These are phyloP conservation scores for Upupa epops DNA, from an alignment of 2,113 vertebrate genomes.

Conservation along the genomic window DNA sequence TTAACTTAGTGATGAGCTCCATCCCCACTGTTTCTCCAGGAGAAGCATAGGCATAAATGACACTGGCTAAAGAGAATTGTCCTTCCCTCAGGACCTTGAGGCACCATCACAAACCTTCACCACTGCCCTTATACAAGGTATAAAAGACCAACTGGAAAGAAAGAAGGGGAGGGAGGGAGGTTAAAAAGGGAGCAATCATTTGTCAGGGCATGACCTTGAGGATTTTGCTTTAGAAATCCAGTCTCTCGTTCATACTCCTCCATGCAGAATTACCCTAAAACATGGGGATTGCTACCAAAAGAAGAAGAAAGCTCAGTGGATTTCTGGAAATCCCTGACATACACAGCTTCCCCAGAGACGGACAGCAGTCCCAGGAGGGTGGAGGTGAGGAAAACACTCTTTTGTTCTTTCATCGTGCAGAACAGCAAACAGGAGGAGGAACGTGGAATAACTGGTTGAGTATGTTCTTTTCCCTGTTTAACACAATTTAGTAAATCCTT, in stretches of 20 bases:
- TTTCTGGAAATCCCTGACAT: background rate
- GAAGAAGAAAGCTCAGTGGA: background rate
- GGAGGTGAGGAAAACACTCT: background rate
- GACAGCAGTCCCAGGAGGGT: background rate
- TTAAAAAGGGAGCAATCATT: background rate
- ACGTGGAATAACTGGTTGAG: background rate
- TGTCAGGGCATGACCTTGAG: background rate
- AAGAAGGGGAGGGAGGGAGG: background rate
- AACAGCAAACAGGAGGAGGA: background rate
- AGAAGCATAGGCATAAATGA: background rate
- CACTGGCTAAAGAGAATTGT: background rate
- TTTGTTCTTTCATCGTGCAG: background rate
- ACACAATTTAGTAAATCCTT: background rate
- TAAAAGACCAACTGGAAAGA: background rate
- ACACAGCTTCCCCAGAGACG: background rate
- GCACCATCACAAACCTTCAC: background rate
- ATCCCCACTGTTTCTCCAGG: background rate
- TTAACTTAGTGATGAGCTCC: background rate
- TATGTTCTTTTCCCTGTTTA: background rate
- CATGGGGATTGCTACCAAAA: background rate
- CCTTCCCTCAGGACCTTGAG: background rate
- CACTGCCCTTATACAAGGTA: background rate
- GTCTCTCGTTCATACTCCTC: background rate
- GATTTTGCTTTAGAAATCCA: slow-evolving; percentile 2
- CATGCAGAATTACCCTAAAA: background rate